Evolutionary conservation across 2,797 vertebrate species (phyloP).

Genomic region (Gephyroberyx darwinii): DNA sequence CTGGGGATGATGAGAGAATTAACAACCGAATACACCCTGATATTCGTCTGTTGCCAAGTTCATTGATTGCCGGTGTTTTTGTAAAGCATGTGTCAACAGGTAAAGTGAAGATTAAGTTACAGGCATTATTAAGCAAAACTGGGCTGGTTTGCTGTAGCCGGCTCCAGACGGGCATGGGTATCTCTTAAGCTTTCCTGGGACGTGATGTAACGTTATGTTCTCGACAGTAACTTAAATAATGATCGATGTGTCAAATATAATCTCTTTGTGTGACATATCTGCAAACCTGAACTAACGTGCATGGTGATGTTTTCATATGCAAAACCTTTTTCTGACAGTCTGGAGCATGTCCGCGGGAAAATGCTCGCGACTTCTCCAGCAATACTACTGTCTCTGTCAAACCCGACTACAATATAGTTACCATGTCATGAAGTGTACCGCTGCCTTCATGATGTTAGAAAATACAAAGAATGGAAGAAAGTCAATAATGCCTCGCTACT

Average conservation of each 20-base stretch:
- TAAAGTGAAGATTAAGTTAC: conserved; percentile 28
- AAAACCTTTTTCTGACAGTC: conserved; percentile 34
- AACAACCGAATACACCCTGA: conserved; percentile 4
- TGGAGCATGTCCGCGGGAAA: conserved; percentile 13
- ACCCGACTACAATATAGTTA: not conserved
- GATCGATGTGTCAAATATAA: not conserved
- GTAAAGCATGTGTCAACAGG: conserved; percentile 66
- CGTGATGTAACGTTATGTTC: accelerated
- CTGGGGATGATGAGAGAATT: not conserved
- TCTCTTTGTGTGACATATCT: not conserved
- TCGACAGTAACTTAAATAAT: not conserved
- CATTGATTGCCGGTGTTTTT: conserved; percentile 3
- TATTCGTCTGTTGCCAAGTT: not conserved
- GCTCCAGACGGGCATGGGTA: conserved; percentile 3
- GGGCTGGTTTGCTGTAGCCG: conserved; percentile 2
- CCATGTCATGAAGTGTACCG: accelerated
- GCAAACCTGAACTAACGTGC: not conserved
- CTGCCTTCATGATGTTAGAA: not conserved
- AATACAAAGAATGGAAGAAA: not conserved
- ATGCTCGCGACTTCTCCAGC: not conserved
- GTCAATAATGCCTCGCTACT: conserved; percentile 33
- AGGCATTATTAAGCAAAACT: not conserved
- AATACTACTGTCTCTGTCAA: not conserved
- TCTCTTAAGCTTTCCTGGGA: not conserved
- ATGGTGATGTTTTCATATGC: conserved; percentile 51